Conservation (phyloP, 2,888 invertebrate genomes). For the Thyatira batis region DNA sequence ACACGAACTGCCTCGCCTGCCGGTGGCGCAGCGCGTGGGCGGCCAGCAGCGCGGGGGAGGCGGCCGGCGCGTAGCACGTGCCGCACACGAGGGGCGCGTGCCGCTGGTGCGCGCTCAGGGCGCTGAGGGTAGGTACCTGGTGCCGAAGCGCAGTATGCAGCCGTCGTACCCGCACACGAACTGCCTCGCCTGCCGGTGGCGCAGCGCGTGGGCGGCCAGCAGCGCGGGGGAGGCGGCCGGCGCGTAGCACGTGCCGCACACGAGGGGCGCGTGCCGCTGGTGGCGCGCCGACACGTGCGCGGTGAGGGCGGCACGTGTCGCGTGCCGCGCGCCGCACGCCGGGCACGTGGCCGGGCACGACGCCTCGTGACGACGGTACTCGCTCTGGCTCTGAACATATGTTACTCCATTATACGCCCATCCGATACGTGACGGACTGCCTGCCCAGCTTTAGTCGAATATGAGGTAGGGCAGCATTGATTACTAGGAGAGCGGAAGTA, state of each 20-base stretch:
- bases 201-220: conserved; percentile 56
- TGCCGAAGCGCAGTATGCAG: conserved; percentile 68
- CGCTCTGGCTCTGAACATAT: conserved; percentile 34
- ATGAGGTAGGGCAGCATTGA: no score
- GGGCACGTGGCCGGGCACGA: conserved; percentile 27
- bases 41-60: no score
- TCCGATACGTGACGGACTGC: background rate
- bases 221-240: conserved; percentile 32
- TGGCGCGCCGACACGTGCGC: conserved; percentile 31
- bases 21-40: no score
- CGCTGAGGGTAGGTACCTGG: background rate
- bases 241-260: conserved; percentile 37
- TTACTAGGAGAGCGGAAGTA: no score
- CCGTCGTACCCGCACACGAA: conserved; percentile 72
- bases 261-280: conserved; percentile 24
- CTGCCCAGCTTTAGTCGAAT: no score
- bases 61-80: no score
- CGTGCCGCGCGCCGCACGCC: conserved; percentile 16
- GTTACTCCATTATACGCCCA: background rate
- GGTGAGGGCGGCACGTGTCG: conserved; percentile 34
- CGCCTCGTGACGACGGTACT: conserved; percentile 30
- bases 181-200: conserved; percentile 59
- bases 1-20: no score
- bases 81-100: no score
- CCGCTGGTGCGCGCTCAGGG: no score